A percentile compares a stretch with the other conserved stretches of the same genome.
phyloP scores from a whole-genome alignment of 1,140 invertebrate species.

The Nephila pilipes region DNA sequence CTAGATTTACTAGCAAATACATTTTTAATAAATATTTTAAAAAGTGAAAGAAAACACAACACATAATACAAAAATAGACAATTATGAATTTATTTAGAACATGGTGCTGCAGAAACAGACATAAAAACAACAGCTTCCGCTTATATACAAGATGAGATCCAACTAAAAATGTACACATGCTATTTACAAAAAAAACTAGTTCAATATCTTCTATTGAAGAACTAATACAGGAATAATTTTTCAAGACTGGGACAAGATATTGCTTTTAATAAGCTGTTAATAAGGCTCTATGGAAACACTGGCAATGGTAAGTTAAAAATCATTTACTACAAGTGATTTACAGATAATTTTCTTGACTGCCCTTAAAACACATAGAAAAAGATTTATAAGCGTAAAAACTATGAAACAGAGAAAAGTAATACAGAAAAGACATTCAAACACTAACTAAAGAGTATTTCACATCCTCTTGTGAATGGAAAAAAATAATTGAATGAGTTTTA shows the following conservation, averaged over 20 bases:
- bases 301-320: not conserved
- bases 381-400: constrained; percentile 6
- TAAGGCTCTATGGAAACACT: not conserved
- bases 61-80: constrained; percentile 76
- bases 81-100: constrained; percentile 76
- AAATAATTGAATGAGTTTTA: not conserved
- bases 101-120: constrained; percentile 75
- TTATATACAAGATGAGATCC: constrained; percentile 76
- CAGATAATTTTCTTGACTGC: not conserved
- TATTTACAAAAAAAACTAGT: constrained; percentile 72
- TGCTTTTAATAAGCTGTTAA: constrained; percentile 24
- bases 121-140: constrained; percentile 74
- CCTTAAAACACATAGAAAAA: not conserved
- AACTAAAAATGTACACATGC: constrained; percentile 75
- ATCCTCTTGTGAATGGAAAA: not conserved
- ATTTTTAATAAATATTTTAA: too few species aligned
- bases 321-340: constrained; percentile 14
- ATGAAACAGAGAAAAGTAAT: not conserved
- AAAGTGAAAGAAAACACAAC: constrained; percentile 48
- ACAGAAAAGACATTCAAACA: not conserved
- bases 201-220: constrained; percentile 53
- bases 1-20: too few species aligned
- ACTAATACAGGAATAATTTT: constrained; percentile 58
- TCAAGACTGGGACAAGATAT: constrained; percentile 20
- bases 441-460: not conserved